Conservation (phyloP, 2,113 vertebrate species). For the Spea bombifrons region DNA sequence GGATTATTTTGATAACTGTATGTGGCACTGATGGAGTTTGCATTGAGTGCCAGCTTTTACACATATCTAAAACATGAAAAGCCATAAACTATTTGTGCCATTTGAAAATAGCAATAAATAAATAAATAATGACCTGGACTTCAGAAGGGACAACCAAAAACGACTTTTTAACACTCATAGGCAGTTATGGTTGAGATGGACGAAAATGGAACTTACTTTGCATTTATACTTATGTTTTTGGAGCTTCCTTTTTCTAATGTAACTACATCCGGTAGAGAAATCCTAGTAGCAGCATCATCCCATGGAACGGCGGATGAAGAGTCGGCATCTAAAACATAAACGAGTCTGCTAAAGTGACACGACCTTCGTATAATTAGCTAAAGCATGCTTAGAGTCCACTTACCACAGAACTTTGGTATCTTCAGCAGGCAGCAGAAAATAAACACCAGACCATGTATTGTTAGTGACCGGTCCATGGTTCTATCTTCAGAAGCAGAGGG, state of each 20-base stretch:
- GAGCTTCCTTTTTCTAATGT: conserved; percentile 67
- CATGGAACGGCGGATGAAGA: background rate
- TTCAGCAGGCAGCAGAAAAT: conserved; percentile 47
- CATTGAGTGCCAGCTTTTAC: no score
- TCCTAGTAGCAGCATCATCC: conserved; percentile 32
- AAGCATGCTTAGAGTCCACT: conserved; percentile 38
- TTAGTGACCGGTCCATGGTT: conserved; percentile 14
- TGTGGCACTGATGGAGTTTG: no score
- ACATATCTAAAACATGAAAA: no score
- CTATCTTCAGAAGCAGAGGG: background rate
- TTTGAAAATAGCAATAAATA: no score
- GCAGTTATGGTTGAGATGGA: no score
- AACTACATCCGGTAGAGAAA: conserved; percentile 70
- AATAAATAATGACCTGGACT: no score
- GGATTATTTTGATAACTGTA: no score
- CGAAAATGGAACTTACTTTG: conserved; percentile 66
- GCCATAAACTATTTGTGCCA: no score
- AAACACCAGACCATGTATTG: conserved; percentile 47
- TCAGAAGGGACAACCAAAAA: no score
- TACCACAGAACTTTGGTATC: conserved; percentile 54
- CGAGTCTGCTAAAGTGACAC: background rate
- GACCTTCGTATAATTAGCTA: background rate
- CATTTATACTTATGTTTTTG: conserved; percentile 64
- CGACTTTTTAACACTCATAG: no score
- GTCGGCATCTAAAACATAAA: conserved; percentile 47